A percentile compares a stretch with the other conserved stretches of the same genome.
Evolutionary conservation across 2,797 vertebrate species (phyloP).

Genomic region (Apogon talboti): DNA sequence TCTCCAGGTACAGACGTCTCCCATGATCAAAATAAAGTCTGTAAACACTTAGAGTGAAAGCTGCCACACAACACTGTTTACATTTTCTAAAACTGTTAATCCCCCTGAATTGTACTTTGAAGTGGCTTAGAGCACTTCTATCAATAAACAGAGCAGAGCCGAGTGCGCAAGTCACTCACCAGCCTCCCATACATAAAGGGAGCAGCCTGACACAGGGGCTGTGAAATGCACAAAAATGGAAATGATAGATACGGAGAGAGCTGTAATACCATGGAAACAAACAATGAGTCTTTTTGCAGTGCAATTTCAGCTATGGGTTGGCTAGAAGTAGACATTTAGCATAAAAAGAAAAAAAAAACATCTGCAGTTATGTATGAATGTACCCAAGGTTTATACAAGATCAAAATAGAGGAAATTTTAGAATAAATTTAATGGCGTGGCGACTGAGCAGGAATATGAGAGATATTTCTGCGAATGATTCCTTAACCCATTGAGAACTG

Average conservation of each 20-base stretch:
- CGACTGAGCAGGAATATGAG: not conserved
- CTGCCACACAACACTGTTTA: slow-evolving; percentile 48
- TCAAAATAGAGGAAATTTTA: no score
- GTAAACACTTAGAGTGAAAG: slow-evolving; percentile 36
- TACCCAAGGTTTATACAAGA: slow-evolving; percentile 27
- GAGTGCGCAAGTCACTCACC: slow-evolving; percentile 40
- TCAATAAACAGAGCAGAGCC: slow-evolving; percentile 45
- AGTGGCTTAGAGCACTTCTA: slow-evolving; percentile 59
- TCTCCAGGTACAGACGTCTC: slow-evolving; percentile 19
- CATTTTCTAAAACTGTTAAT: slow-evolving; percentile 57
- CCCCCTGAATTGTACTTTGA: slow-evolving; percentile 53
- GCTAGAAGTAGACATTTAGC: slow-evolving; percentile 17
- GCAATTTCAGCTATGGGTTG: slow-evolving; percentile 3
- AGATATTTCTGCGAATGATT: not conserved
- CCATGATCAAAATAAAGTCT: slow-evolving; percentile 38
- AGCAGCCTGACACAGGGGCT: slow-evolving; percentile 19
- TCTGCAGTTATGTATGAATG: slow-evolving; percentile 33
- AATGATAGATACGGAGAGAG: slow-evolving; percentile 30
- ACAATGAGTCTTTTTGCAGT: slow-evolving; percentile 23
- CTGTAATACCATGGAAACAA: slow-evolving; percentile 36
- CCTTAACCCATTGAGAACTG: slow-evolving; percentile 1
- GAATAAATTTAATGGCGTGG: slow-evolving; percentile 3
- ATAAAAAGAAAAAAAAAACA: not conserved
- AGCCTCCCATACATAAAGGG: slow-evolving; percentile 22
- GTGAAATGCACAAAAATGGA: slow-evolving; percentile 37